phyloP scores from a whole-genome alignment of 2,888 invertebrate genomes.

The Formica aserva region DNA sequence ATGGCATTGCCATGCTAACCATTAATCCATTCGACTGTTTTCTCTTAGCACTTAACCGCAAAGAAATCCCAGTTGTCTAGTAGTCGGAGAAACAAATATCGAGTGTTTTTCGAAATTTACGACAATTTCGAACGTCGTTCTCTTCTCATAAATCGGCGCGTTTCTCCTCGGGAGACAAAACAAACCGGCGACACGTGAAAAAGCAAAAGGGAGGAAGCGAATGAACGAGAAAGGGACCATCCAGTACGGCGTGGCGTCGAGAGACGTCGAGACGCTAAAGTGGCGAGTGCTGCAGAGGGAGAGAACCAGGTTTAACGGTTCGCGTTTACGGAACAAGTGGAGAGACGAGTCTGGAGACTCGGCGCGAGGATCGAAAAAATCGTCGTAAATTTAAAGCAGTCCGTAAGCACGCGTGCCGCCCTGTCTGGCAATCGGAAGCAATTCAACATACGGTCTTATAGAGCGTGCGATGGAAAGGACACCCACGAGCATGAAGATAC shows the following conservation, averaged over 20 bases:
- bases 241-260: slow-evolving; percentile 41
- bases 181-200: slow-evolving; percentile 56
- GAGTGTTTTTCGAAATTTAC: slow-evolving; percentile 66
- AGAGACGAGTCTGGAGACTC: slow-evolving; percentile 46
- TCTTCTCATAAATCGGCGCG: slow-evolving; percentile 51
- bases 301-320: slow-evolving; percentile 61
- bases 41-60: slow-evolving; percentile 19
- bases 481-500: slow-evolving; percentile 33
- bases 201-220: slow-evolving; percentile 1
- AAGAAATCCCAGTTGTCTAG: slow-evolving; percentile 37
- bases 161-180: slow-evolving; percentile 60
- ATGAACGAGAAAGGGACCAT: slow-evolving; percentile 24
- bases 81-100: slow-evolving; percentile 51
- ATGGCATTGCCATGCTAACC: neutral
- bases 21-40: slow-evolving; percentile 33
- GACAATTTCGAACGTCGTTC: slow-evolving; percentile 63
- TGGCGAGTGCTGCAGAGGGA: slow-evolving; percentile 40
- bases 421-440: slow-evolving; percentile 73
- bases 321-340: slow-evolving; percentile 62
- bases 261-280: slow-evolving; percentile 62
- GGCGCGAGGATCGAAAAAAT: slow-evolving; percentile 66
- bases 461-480: slow-evolving; percentile 33
- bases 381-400: slow-evolving; percentile 76
- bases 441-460: slow-evolving; percentile 71
- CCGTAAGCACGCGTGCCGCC: slow-evolving; percentile 72